These are phyloP conservation scores for Lasioglossum marginatum DNA, from an alignment of 2,888 invertebrate genomes.

Conservation along the genomic window DNA sequence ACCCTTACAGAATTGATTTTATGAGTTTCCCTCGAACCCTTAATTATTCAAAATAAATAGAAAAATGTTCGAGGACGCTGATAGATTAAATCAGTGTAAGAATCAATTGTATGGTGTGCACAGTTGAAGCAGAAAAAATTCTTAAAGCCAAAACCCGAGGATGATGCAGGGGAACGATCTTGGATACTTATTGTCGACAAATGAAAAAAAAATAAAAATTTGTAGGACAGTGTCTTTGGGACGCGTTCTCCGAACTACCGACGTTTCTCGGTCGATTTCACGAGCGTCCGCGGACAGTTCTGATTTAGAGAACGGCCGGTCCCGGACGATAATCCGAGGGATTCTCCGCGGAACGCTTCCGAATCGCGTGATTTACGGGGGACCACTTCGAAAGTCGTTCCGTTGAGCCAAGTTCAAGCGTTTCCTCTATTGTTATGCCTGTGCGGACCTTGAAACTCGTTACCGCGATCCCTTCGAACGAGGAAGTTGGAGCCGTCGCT, in stretches of 20 bases:
- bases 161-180: not conserved
- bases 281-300: slow-evolving; percentile 5
- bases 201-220: not conserved
- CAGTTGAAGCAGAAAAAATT: not conserved
- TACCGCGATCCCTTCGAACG: slow-evolving; percentile 15
- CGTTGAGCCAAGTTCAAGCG: not conserved
- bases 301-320: not conserved
- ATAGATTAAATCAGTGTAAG: not conserved
- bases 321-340: slow-evolving; percentile 26
- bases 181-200: not conserved
- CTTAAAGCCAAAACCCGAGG: not conserved
- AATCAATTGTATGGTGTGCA: not conserved
- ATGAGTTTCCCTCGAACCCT: not conserved
- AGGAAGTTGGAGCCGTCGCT: not conserved
- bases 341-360: slow-evolving; percentile 26
- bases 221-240: not conserved
- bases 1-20: not conserved
- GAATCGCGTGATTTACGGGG: slow-evolving; percentile 40
- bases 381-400: slow-evolving; percentile 41
- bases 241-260: not conserved
- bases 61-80: not conserved
- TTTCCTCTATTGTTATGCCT: slow-evolving; percentile 1
- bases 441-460: slow-evolving; percentile 41
- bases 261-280: slow-evolving; percentile 23
- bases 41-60: not conserved